Base-by-base conservation (phyloP, 2,113 vertebrate genomes). In the Arothron firmamentum region DNA sequence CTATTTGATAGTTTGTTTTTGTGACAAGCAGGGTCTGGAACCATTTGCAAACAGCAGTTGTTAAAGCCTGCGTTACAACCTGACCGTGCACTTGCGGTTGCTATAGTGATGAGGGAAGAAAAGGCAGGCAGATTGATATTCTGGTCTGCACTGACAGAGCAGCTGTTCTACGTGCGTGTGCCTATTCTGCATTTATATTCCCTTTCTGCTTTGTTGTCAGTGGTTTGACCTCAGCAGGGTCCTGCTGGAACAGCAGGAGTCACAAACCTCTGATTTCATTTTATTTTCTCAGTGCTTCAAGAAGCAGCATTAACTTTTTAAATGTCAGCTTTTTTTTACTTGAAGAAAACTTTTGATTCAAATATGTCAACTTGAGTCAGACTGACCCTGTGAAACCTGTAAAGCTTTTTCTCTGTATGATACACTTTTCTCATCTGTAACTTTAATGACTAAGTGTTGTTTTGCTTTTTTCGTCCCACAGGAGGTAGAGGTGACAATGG, bases 401-500 rank as follows among this genome's bases (percentile, higher is more conserved):
- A 5, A 28, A 5, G 25, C 6, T 28, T 28, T 28, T 28, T 28
- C 25, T 28, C 25, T 3, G 5, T 28, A 7, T 28, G 25, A 28
- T 28, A 28, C 25, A 28, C 25, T 28, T 5, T 7, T 28, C 25
- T 5, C 34, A 38, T 38, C 34, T 38, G 34, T 38, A 38, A 9
- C 34, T 38, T 11, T 5, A 10, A 2, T 34, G 6, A 34, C 31
- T 5, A n/a, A 25, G 25, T 7, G 25, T 28, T 28, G 14, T 43
- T 20, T 49, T 49, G 56, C 21, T 55, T 21, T 21, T 1, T 62
- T n/a, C n/a, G 53, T 11, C 58, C 77, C 79, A 74, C 57, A 99
- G 97, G 96, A 19, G 97, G 97, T 28, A 89, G 95, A 84, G 96
- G 94, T 14, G 89, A 91, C 76, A 93, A 94, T 77, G 95, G 96